Base-by-base conservation (phyloP, 2,888 invertebrate genomes). In the Melitaea athalia region DNA sequence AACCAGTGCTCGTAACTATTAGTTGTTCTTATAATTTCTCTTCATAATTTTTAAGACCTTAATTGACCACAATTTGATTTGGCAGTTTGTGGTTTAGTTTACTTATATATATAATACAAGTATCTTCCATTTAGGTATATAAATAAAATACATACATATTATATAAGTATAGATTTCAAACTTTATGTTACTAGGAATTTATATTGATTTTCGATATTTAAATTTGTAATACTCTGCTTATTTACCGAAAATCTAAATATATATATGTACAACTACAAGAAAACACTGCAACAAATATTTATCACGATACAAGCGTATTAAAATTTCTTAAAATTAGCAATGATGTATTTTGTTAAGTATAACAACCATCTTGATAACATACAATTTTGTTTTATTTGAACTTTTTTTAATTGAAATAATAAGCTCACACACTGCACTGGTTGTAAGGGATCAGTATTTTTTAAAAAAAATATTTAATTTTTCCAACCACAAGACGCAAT, bases 61-160 rank as follows among this genome's bases (percentile, higher is more conserved):
- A 78, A 77, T 78, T 78, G 74, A 78, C 77, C 74, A 74, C 76
- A 70, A 71, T 70, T 75, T 68, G n/a, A 12, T 76, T 74, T 76
- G 77, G 77, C 79, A 79, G 77, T 78, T 77, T 68, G 73, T 74
- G 68, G 74, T 73, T 70, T 70, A 70, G 72, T 57, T 67, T 49
- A 49, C 47, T 49, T 49, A 53, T 31, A 33, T 47, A 45, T 47
- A 47, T 8, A 12, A 33, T 45, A 55, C 53, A 52, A 17, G 24
- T 52, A 24, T 66, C 50, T 53, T 47, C 4, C n/a, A 50, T 52
- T 61, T 31, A 59, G 49, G n/a, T 64, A 49, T 38, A 24, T 49
- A 17, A 55, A 14, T 1, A 14, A 43, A 5, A 15, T 1, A 45
- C 53, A 55, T 55, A 55, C 14, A 33, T 53, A 53, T 12, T 33